Evolutionary conservation across 2,797 vertebrate genomes (phyloP), one percentile per base, ranked within the genome.

Genomic region (Phataginus tricuspis): DNA sequence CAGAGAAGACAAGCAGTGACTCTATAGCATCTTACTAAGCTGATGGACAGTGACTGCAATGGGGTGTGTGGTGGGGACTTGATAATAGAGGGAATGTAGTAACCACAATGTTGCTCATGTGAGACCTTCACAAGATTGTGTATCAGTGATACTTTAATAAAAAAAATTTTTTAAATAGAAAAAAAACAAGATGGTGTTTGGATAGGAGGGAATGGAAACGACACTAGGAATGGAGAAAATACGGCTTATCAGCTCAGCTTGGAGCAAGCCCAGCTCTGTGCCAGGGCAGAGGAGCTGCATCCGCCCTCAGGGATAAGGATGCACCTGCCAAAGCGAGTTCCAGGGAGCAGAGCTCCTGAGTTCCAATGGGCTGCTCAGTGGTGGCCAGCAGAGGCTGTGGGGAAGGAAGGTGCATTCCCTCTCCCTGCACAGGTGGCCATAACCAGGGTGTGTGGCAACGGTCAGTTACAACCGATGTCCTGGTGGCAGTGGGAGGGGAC

Each of bases 401-500:
- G 61, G 34, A 34, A 77, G 57, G 9, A 71, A 75, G 29, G 13
- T 19, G 42, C 23, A 7, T 13, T 37, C 68, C 29, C 45, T 61
- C 64, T 19, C 3, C 39, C 77, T 51, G 42, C 39, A 21, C 15
- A 77, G 72, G 55, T 11, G 13, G 29, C 63, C 71, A 13, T 5
- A 29, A 15, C 59, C 34, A 66, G 37, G 5, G 12, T 23, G 5
- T 88, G 49, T 23, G 71, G 27, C 45, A 12, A 45, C 45, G 10
- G 12, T 45, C 45, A 2, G 45, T 45, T 45, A 45, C 51, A 55
- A 37, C 15, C 11, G 39, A 21, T 4, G 64, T 86, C 49, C 34
- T 9, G 5, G 16, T 8, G 14, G 11, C 0, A 0, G 1, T 4
- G 49, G 8, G 12, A 64, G 4, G 3, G 11, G 68, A 72, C n/a